These are phyloP conservation scores for Palythoa grandiflora DNA, from an alignment of 92 coral and sea anemone genomes.

Conservation along the genomic window DNA sequence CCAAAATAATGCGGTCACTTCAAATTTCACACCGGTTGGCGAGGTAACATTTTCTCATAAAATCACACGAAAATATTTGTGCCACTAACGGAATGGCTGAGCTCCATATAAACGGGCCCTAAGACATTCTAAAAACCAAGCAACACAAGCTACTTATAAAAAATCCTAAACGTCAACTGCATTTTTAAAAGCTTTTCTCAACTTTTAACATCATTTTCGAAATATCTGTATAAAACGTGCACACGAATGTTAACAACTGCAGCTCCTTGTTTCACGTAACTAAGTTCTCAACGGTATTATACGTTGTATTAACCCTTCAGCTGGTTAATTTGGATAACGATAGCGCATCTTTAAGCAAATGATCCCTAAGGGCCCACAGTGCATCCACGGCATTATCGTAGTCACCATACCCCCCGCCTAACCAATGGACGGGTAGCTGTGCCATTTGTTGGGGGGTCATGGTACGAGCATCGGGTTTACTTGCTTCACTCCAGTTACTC, in stretches of 20 bases:
- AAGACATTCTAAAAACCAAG: too few relatives aligned
- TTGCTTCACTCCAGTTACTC: conserved; percentile 98
- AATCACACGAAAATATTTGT: too few relatives aligned
- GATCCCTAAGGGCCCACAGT: conserved; percentile 96
- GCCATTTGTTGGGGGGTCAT: conserved; percentile 96
- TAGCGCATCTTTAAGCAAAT: conserved; percentile 95
- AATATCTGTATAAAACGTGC: not conserved
- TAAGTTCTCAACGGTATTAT: not conserved
- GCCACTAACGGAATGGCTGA: too few relatives aligned
- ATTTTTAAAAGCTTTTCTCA: not conserved
- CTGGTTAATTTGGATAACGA: conserved; percentile 74
- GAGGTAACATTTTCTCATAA: too few relatives aligned
- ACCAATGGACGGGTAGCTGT: conserved; percentile 96
- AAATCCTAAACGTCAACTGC: not conserved
- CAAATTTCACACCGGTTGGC: too few relatives aligned
- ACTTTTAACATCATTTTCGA: too few relatives aligned
- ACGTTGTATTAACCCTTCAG: not conserved
- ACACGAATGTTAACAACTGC: not conserved
- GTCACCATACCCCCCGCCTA: conserved; percentile 96
- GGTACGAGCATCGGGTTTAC: conserved; percentile 87
- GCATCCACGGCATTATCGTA: conserved; percentile 95
- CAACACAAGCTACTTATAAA: too few relatives aligned
- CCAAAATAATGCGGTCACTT: too few relatives aligned
- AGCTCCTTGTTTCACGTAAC: not conserved
- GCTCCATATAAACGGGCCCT: too few relatives aligned